phyloP scores from a whole-genome alignment of 1,140 invertebrate species.

The Pseudobourletiella spinata region DNA sequence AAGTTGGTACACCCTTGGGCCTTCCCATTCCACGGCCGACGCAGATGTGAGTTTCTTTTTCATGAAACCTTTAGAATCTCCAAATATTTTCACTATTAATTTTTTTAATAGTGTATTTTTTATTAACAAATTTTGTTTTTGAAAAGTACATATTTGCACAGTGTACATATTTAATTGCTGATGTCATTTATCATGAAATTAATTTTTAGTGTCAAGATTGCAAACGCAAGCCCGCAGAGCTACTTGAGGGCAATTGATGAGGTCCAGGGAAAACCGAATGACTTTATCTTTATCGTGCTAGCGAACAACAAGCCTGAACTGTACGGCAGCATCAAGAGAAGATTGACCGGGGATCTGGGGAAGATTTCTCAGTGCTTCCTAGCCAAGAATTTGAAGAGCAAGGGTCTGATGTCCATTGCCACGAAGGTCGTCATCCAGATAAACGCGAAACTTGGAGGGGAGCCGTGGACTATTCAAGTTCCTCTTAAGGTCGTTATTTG shows the following conservation, averaged over 20 bases:
- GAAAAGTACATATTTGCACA: background rate
- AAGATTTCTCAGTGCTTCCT: slow-evolving; percentile 32
- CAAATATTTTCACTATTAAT: background rate
- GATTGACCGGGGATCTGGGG: slow-evolving; percentile 62
- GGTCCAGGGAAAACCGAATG: background rate
- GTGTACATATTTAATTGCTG: background rate
- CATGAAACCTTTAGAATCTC: background rate
- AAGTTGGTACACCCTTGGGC: slow-evolving; percentile 17
- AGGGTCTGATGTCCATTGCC: slow-evolving; percentile 41
- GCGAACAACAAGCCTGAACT: slow-evolving; percentile 71
- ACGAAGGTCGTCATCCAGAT: slow-evolving; percentile 53
- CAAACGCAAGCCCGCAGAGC: background rate
- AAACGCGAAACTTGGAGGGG: slow-evolving; percentile 51
- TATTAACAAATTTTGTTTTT: background rate
- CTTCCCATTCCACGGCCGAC: slow-evolving; percentile 15
- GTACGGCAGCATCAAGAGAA: slow-evolving; percentile 80
- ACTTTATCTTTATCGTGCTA: slow-evolving; percentile 69
- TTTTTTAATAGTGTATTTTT: slow-evolving; percentile 1
- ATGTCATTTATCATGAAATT: slow-evolving; percentile 3
- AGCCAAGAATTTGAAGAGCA: slow-evolving; percentile 16
- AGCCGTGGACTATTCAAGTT: slow-evolving; percentile 53
- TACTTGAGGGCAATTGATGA: slow-evolving; percentile 4
- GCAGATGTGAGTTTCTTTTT: slow-evolving; percentile 17
- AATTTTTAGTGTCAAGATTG: slow-evolving; percentile 8
- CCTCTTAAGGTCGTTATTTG: slow-evolving; percentile 48